phyloP scores from a whole-genome alignment of 2,888 invertebrate species.

The Pelosia muscerda region DNA sequence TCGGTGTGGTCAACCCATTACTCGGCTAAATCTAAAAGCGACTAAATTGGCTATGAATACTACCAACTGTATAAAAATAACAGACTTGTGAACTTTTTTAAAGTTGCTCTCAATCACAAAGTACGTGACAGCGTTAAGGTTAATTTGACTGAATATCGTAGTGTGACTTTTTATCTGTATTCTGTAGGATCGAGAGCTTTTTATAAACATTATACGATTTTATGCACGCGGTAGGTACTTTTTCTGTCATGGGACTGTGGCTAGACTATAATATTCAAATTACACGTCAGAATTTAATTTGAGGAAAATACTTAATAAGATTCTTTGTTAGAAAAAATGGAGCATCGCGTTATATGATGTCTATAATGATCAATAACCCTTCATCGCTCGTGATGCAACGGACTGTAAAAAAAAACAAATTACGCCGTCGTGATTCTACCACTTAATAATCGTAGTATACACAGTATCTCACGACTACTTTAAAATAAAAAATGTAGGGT shows the following conservation, averaged over 20 bases:
- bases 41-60: conserved; percentile 43
- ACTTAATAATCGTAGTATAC: conserved; percentile 83
- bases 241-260: conserved; percentile 49
- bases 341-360: conserved; percentile 73
- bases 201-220: conserved; percentile 67
- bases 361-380: conserved; percentile 82
- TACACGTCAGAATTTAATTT: conserved; percentile 61
- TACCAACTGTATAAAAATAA: conserved; percentile 45
- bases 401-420: conserved; percentile 70
- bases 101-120: conserved; percentile 56
- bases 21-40: conserved; percentile 52
- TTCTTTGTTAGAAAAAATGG: conserved; percentile 66
- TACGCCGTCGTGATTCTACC: conserved; percentile 81
- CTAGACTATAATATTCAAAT: conserved; percentile 54
- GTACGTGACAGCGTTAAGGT: conserved; percentile 77
- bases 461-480: conserved; percentile 85
- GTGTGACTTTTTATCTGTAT: conserved; percentile 61
- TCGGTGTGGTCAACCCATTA: conserved; percentile 60
- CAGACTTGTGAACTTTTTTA: conserved; percentile 57
- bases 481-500: conserved; percentile 71
- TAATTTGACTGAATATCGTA: conserved; percentile 73
- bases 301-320: conserved; percentile 68
- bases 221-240: conserved; percentile 76
- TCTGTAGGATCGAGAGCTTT: conserved; percentile 52
- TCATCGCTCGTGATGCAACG: conserved; percentile 75